phyloP scores from a whole-genome alignment of 2,888 invertebrate species.

The Auanema freiburgensis region DNA sequence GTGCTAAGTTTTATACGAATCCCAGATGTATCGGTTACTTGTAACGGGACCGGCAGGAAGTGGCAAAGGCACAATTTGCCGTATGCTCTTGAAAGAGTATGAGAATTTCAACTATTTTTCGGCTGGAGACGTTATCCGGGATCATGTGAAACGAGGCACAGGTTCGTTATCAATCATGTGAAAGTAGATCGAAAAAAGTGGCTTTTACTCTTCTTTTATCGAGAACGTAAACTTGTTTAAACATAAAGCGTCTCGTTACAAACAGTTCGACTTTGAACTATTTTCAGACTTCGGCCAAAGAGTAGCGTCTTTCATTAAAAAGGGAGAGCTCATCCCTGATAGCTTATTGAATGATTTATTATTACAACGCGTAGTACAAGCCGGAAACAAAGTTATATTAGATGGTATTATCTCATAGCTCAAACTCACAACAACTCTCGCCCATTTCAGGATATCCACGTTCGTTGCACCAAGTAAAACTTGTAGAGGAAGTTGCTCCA shows the following conservation, averaged over 20 bases:
- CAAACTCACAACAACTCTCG: neutral
- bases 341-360: conserved; percentile 38
- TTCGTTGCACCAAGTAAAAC: conserved; percentile 38
- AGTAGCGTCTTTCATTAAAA: conserved; percentile 40
- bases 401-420: conserved; percentile 23
- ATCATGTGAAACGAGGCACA: conserved; percentile 39
- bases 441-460: conserved; percentile 34
- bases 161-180: conserved; percentile 20
- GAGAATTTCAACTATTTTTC: conserved; percentile 39
- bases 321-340: conserved; percentile 45
- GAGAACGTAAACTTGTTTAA: neutral
- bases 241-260: neutral
- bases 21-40: conserved; percentile 37
- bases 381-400: conserved; percentile 34
- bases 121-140: conserved; percentile 44
- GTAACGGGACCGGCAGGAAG: conserved; percentile 43
- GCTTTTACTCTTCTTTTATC: conserved; percentile 1
- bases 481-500: conserved; percentile 41
- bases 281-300: conserved; percentile 42
- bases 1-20: conserved; percentile 2
- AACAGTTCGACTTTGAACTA: neutral
- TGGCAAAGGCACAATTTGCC: conserved; percentile 41
- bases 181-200: neutral
- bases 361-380: conserved; percentile 29
- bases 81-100: conserved; percentile 41